Percentiles rank a stretch among this genome's conserved stretches.
Conservation (phyloP, 1,140 invertebrate species). For the Lucilia sericata region DNA sequence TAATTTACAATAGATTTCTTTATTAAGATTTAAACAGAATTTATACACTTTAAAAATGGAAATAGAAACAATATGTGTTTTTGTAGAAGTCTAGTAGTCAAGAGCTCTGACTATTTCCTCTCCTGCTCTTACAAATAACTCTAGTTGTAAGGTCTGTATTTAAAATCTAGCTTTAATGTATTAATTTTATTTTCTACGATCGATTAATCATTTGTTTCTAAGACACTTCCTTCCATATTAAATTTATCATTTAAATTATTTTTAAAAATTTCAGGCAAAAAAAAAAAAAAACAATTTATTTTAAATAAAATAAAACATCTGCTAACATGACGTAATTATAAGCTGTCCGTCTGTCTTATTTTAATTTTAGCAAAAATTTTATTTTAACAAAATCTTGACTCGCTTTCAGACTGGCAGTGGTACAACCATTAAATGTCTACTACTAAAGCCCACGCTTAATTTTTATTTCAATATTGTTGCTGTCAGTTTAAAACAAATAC, state of each 20-base stretch:
- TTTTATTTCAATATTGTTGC: neutral
- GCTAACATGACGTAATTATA: constrained; percentile 34
- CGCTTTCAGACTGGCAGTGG: neutral
- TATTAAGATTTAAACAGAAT: neutral
- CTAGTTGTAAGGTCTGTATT: no score
- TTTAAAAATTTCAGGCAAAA: neutral
- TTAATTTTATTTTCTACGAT: neutral
- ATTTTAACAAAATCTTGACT: neutral
- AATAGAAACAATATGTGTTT: no score
- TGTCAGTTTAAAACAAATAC: neutral
- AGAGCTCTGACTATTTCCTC: no score
- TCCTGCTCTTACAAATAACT: no score
- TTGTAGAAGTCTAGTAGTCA: no score
- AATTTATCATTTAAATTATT: neutral
- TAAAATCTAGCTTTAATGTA: neutral
- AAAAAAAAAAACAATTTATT: neutral
- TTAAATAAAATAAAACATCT: constrained; percentile 15
- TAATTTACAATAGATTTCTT: constrained; percentile 23
- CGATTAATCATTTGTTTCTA: constrained; percentile 37
- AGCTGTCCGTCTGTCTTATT: neutral
- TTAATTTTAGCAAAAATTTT: neutral
- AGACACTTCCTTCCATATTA: neutral
- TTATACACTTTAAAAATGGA: no score
- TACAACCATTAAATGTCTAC: neutral
- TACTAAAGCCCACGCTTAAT: neutral